Conservation (phyloP, 1,140 invertebrate genomes). For the Hycleus phaleratus region DNA sequence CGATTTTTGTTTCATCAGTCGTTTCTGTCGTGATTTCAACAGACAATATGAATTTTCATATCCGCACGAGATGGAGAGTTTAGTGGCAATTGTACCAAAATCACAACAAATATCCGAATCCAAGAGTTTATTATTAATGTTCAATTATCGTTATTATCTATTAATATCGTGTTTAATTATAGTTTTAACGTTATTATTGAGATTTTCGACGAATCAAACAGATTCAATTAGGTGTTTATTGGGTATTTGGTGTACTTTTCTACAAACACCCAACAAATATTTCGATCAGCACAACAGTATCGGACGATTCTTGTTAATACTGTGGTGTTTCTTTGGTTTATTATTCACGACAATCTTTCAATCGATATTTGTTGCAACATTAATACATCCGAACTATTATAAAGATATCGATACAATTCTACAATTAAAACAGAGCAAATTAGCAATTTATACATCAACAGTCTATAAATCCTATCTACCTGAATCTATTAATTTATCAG, state of each 20-base stretch:
- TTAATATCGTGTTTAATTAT: no score
- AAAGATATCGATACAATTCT: slow-evolving; percentile 2
- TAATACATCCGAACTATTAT: neutral
- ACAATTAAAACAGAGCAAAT: slow-evolving; percentile 2
- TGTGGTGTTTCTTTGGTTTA: no score
- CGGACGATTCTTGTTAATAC: no score
- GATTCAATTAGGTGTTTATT: no score
- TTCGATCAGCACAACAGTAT: no score
- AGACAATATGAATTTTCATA: slow-evolving; percentile 2
- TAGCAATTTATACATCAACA: neutral
- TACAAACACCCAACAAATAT: no score
- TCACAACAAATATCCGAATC: neutral
- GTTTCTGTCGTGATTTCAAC: neutral
- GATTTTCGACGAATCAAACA: no score
- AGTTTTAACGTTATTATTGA: no score
- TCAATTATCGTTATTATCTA: no score
- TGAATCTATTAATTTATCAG: no score
- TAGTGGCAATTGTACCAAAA: neutral
- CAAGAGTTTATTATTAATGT: neutral
- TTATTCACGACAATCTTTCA: slow-evolving; percentile 1
- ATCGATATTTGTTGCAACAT: neutral
- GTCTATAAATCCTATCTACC: no score
- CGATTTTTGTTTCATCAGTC: slow-evolving; percentile 10
- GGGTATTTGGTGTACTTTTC: no score
- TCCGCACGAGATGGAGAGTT: neutral